These are phyloP conservation scores for Cavia aperea DNA, from an alignment of 2,113 vertebrate genomes.

Conservation along the genomic window DNA sequence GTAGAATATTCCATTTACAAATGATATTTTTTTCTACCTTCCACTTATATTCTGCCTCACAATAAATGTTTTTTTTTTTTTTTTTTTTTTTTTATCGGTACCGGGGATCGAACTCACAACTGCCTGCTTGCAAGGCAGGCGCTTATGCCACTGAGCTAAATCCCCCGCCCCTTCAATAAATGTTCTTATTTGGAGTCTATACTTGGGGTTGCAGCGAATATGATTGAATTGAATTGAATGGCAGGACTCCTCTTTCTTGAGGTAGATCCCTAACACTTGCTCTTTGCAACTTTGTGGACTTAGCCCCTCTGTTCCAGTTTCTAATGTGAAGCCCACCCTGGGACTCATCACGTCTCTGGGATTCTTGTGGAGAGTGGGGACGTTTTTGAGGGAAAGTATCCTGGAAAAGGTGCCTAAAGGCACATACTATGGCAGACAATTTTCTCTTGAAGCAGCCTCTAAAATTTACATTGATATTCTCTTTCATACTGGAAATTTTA, in stretches of 20 bases:
- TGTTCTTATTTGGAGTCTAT: background rate
- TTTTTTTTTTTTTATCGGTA: too few species aligned
- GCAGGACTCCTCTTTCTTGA: background rate
- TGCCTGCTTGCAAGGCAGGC: too few species aligned
- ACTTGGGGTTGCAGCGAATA: background rate
- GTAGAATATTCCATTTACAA: background rate
- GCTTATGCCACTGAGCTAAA: too few species aligned
- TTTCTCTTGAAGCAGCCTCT: background rate
- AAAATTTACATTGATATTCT: background rate
- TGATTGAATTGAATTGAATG: constrained; percentile 20
- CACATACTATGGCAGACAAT: accelerated
- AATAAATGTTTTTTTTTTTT: too few species aligned
- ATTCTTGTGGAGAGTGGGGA: background rate
- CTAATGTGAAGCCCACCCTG: background rate
- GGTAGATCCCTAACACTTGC: background rate
- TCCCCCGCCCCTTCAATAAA: background rate
- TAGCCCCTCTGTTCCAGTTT: background rate
- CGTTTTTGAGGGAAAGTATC: background rate
- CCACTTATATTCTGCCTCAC: background rate
- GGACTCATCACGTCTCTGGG: background rate
- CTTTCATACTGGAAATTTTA: background rate
- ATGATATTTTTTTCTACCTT: background rate
- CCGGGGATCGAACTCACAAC: too few species aligned
- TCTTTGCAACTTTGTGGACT: background rate
- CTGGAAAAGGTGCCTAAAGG: background rate